Evolutionary conservation across 2,797 vertebrate genomes (phyloP).

Genomic region (Amazona finschi): DNA sequence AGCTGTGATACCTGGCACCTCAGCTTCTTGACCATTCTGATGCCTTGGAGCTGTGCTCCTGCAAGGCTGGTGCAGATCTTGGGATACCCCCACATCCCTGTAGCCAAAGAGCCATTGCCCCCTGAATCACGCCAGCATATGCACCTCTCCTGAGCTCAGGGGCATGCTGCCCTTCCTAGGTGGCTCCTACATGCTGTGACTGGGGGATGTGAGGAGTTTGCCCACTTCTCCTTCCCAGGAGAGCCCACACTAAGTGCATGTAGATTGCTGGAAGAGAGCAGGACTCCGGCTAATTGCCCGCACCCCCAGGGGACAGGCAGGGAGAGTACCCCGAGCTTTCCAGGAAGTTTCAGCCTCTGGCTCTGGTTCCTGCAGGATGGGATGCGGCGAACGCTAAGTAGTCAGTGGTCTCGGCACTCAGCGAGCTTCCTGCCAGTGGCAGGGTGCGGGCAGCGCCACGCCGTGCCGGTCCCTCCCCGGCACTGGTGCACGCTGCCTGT

Average conservation of each 20-base stretch:
- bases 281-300: slow-evolving; percentile 25
- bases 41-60: not conserved
- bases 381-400: slow-evolving; percentile 40
- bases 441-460: not conserved
- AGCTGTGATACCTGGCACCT: rapidly evolving
- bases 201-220: not conserved
- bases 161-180: not conserved
- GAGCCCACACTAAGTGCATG: not conserved
- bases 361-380: slow-evolving; percentile 41
- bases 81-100: not conserved
- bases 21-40: rapidly evolving
- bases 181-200: not conserved
- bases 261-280: not conserved
- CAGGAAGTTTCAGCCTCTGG: slow-evolving; percentile 21
- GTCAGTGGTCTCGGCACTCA: not conserved
- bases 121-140: rapidly evolving
- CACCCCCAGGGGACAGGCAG: not conserved
- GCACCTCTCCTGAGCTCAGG: not conserved
- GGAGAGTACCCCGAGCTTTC: not conserved
- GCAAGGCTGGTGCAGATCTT: not conserved
- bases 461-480: not conserved
- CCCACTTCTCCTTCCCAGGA: not conserved
- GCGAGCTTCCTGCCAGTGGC: not conserved
- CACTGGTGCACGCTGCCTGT: not conserved
- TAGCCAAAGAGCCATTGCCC: not conserved